Conservation (phyloP, 2,113 vertebrate genomes). For the Oceanodroma tethys region DNA sequence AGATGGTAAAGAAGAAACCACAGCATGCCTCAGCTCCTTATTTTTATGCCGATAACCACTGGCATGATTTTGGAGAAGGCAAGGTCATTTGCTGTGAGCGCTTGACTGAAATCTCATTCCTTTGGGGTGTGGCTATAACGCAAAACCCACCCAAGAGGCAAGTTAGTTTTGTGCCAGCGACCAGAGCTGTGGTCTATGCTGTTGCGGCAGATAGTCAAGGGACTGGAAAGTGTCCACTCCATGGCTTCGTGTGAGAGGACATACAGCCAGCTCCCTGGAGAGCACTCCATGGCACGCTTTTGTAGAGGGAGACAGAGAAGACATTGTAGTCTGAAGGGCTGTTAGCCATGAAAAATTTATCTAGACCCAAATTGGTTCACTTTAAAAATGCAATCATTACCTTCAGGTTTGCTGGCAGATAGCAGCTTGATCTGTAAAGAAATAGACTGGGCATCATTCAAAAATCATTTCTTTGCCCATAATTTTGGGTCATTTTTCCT, state of each 20-base stretch:
- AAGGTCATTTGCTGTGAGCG: not conserved
- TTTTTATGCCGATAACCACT: not conserved
- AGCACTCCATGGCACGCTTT: rapidly evolving
- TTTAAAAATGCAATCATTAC: conserved; percentile 11
- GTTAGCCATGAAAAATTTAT: not conserved
- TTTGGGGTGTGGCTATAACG: not conserved
- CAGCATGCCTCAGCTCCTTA: not conserved
- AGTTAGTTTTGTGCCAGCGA: not conserved
- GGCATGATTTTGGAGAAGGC: not conserved
- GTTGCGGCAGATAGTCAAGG: not conserved
- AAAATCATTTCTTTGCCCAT: not conserved
- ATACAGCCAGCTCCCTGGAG: not conserved
- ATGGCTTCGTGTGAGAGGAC: rapidly evolving
- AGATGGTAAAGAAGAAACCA: not conserved
- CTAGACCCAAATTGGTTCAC: not conserved
- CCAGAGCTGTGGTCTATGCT: not conserved
- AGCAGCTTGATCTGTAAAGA: conserved; percentile 69
- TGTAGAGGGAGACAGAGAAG: not conserved
- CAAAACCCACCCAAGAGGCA: not conserved
- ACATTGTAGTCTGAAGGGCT: not conserved
- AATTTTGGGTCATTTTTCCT: not conserved
- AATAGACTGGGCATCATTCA: not conserved
- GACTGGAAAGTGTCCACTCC: not conserved
- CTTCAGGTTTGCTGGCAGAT: conserved; percentile 41
- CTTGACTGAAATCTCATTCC: not conserved